Evolutionary conservation across 2,797 vertebrate species (phyloP).

Genomic region (Atherinosoma microstoma): DNA sequence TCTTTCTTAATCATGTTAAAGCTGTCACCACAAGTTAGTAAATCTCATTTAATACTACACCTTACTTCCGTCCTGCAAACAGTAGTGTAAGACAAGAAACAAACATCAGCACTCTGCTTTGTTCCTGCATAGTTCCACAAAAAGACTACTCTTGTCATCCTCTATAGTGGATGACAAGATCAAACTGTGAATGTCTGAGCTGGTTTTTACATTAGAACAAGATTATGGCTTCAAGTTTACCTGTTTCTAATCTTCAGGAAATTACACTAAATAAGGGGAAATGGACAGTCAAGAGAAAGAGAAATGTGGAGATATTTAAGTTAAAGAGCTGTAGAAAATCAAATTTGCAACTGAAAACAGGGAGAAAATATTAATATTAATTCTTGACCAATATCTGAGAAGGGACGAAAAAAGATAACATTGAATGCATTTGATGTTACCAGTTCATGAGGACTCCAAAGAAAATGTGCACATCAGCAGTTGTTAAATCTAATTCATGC

Average conservation of each 20-base stretch:
- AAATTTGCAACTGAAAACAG: conserved; percentile 1
- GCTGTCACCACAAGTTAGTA: background rate
- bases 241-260: conserved; percentile 11
- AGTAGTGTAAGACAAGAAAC: background rate
- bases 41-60: background rate
- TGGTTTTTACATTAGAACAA: background rate
- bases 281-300: background rate
- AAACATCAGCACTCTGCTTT: background rate
- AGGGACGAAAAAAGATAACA: background rate
- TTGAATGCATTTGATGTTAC: conserved; percentile 18
- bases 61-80: background rate
- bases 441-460: conserved; percentile 10
- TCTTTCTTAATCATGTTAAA: conserved; percentile 4
- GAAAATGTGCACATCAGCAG: conserved; percentile 21
- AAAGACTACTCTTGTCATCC: background rate
- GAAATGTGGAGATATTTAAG: background rate
- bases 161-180: conserved; percentile 5
- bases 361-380: background rate
- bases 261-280: background rate
- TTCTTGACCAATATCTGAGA: background rate
- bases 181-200: background rate
- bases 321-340: background rate
- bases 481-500: conserved; percentile 1
- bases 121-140: conserved; percentile 11
- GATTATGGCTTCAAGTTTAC: conserved; percentile 9